Base-by-base conservation (phyloP, 2,797 vertebrate genomes). In the Morus bassanus region DNA sequence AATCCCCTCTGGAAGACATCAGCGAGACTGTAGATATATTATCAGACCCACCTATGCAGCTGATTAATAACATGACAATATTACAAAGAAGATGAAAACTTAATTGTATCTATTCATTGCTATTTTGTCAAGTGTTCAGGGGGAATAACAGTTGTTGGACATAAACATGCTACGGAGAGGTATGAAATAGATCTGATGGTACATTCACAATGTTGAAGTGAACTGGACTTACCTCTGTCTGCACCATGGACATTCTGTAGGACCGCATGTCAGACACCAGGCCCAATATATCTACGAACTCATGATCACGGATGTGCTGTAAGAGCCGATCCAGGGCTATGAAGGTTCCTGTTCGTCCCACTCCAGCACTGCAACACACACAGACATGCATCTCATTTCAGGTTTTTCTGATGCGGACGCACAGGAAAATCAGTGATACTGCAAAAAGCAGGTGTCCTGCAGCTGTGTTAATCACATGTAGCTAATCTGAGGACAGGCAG, bases 221-320 rank as follows among this genome's bases (percentile, higher is more conserved):
- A 76, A 16, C 14, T 11, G 37, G 9, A 6, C 89, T 82, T 95
- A 99, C 99, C 99, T 99, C 99, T 2, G 99, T 99, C 97, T 99
- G 99, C 50, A 99, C 99, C 99, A 99, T 99, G 67, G 98, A 99
- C 97, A 99, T 99, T n/a, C 99, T 98, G 94, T 99, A 99, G 2
- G 99, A 99, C 31, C 99, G 97, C 99, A 99, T 99, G 95, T 99
- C 99, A 0, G 99, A 99, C 95, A 99, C 99, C 97, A 99, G 97
- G 3, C 99, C 99, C 95, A 99, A 91, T 77, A 99, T 98, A 94
- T 99, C 99, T 2, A 98, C 98, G 2, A 98, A 99, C 95, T 99
- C 99, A 1, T 99, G 99, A 45, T 99, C 99, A 14, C 98, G 97
- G 85, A 99, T 99, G 95, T 99, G 99, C 98, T 99, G 99, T 97